phyloP scores from a whole-genome alignment of 92 coral and sea anemone genomes.

The Chrysogorgia sp. region DNA sequence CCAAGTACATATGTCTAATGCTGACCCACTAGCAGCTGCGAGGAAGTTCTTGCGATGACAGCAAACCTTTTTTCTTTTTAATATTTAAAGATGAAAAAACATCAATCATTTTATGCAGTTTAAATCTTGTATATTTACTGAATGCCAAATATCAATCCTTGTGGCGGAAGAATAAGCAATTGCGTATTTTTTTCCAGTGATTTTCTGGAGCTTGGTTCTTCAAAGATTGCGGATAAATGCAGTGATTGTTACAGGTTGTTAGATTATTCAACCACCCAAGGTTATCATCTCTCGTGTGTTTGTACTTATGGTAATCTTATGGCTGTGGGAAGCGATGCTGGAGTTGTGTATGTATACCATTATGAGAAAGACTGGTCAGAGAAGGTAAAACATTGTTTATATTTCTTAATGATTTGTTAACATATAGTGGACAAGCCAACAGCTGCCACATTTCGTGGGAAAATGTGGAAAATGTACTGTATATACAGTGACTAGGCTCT shows the following conservation, averaged over 20 bases:
- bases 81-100: too few relatives aligned
- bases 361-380: slow-evolving; percentile 68
- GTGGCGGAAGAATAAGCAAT: background rate
- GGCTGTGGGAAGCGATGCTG: slow-evolving; percentile 82
- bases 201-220: background rate
- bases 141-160: too few relatives aligned
- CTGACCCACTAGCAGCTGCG: too few relatives aligned
- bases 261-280: slow-evolving; percentile 8
- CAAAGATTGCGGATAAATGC: background rate
- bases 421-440: background rate
- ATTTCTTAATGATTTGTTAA: background rate
- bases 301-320: slow-evolving; percentile 73
- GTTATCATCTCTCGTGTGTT: slow-evolving; percentile 52
- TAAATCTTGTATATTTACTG: too few relatives aligned
- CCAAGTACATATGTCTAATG: too few relatives aligned
- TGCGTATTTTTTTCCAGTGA: slow-evolving; percentile 7
- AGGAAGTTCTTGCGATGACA: too few relatives aligned
- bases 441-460: background rate
- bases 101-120: too few relatives aligned
- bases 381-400: slow-evolving; percentile 57
- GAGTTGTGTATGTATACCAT: slow-evolving; percentile 74
- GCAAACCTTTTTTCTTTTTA: too few relatives aligned
- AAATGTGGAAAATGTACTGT: background rate
- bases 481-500: too few relatives aligned
- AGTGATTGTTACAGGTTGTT: background rate